A percentile compares a stretch with the other conserved stretches of the same genome.
Conservation (phyloP, 2,113 vertebrate species). For the Lamprologus speciosus region DNA sequence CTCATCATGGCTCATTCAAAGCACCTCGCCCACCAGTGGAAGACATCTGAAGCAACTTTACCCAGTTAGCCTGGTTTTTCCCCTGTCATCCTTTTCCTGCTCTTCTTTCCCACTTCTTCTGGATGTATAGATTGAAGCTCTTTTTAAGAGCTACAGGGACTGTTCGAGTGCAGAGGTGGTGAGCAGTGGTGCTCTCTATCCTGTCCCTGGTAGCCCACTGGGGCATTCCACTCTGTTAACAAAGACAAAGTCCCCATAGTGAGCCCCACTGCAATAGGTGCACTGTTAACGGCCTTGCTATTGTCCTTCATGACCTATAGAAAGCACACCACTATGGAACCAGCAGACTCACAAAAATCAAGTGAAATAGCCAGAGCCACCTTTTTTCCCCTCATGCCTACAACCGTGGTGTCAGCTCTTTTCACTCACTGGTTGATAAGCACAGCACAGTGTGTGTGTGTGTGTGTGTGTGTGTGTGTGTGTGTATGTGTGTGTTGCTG, state of each 20-base stretch:
- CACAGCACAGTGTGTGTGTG: neutral
- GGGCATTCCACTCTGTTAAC: slow-evolving; percentile 78
- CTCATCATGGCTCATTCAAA: slow-evolving; percentile 23
- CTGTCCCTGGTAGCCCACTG: slow-evolving; percentile 61
- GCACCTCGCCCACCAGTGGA: neutral
- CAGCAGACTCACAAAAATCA: slow-evolving; percentile 62
- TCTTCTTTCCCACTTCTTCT: neutral
- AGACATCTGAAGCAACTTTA: neutral
- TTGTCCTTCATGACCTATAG: slow-evolving; percentile 77
- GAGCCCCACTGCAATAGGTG: slow-evolving; percentile 78
- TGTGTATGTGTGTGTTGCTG: neutral
- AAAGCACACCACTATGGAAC: slow-evolving; percentile 54
- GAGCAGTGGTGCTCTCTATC: slow-evolving; percentile 3
- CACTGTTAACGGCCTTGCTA: slow-evolving; percentile 73
- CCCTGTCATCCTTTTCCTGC: neutral
- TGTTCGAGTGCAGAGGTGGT: slow-evolving; percentile 42
- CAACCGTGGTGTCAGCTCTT: slow-evolving; percentile 59
- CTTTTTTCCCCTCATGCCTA: slow-evolving; percentile 29
- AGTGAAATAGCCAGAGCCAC: slow-evolving; percentile 67
- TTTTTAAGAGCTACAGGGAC: slow-evolving; percentile 37
- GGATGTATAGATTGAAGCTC: neutral
- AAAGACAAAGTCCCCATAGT: slow-evolving; percentile 79
- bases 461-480: neutral
- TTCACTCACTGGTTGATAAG: slow-evolving; percentile 13
- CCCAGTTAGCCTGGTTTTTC: neutral